Conservation (phyloP, 2,113 vertebrate genomes). For the Oceanites oceanicus region DNA sequence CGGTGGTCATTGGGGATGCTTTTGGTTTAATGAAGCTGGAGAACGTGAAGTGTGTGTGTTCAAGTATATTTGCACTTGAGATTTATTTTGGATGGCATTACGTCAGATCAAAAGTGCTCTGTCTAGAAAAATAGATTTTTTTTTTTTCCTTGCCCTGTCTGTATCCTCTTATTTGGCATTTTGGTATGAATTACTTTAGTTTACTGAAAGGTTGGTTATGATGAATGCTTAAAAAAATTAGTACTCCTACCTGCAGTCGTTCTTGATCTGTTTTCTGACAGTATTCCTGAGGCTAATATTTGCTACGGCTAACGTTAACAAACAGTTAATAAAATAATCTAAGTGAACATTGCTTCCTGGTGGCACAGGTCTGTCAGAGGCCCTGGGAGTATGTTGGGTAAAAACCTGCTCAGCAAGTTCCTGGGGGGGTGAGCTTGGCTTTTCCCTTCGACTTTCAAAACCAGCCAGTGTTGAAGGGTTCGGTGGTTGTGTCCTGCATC, state of each 20-base stretch:
- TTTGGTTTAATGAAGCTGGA: background rate
- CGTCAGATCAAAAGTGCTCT: background rate
- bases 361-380: background rate
- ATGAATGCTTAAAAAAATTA: background rate
- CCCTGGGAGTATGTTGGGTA: background rate
- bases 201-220: background rate
- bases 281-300: background rate
- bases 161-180: background rate
- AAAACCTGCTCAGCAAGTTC: constrained; percentile 19
- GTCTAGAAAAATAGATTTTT: background rate
- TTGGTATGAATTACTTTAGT: background rate
- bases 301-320: background rate
- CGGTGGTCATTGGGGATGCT: background rate
- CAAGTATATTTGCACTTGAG: background rate
- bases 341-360: background rate
- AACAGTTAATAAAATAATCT: background rate
- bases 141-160: background rate
- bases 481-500: background rate
- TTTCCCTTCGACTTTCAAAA: background rate
- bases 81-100: background rate
- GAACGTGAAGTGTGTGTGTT: background rate
- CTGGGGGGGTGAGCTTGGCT: background rate
- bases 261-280: background rate
- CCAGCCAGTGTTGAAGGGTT: background rate
- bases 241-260: background rate